Base-by-base conservation (phyloP, 92 coral and sea anemone genomes). In the Micromussa lordhowensis region DNA sequence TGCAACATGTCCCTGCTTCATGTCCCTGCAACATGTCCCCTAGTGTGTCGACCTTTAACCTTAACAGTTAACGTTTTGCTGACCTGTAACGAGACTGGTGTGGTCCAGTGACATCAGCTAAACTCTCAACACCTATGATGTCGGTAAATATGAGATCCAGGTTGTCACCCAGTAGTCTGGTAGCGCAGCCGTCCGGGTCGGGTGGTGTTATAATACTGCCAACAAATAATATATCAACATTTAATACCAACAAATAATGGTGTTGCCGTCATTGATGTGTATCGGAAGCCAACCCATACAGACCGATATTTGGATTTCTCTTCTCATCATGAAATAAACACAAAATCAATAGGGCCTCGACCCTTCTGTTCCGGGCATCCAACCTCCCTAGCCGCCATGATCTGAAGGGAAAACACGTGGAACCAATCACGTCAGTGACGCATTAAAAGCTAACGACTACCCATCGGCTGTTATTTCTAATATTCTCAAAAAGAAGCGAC, bases 121-220 rank as follows among this genome's bases (percentile, higher is more conserved):
- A 68, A 0, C 82, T 78, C 12, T 21, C 5, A 68, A 87, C 90
- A 7, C 99, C 99, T 48, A 78, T 77, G 76, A 95, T 92, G 80
- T 96, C 99, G 15, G 95, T 95, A 40, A 96, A 87, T 73, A 96
- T 94, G 63, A 94, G 89, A 87, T 96, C 98, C 77, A 90, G 87
- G 8, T n/a, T 76, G 40, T 82, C 88, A 48, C 51, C 40, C 3
- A 86, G 87, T 31, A 64, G 54, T 69, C 81, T 84, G 32, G 78
- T 83, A 12, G 93, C 96, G 40, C 98, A 95, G 77, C 95, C 91
- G 24, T 91, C 66, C 54, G 72, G 44, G 57, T 83, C 90, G 16
- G 90, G 68, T 4, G 76, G 90, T 11, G 90, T 86, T 36, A 86
- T 34, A 26, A 86, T 85, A 5, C 88, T 77, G 71, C 31, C 21